Conservation (phyloP, 35 echinoderm and acorn worm genomes). For the Apostichopus parvimensis region DNA sequence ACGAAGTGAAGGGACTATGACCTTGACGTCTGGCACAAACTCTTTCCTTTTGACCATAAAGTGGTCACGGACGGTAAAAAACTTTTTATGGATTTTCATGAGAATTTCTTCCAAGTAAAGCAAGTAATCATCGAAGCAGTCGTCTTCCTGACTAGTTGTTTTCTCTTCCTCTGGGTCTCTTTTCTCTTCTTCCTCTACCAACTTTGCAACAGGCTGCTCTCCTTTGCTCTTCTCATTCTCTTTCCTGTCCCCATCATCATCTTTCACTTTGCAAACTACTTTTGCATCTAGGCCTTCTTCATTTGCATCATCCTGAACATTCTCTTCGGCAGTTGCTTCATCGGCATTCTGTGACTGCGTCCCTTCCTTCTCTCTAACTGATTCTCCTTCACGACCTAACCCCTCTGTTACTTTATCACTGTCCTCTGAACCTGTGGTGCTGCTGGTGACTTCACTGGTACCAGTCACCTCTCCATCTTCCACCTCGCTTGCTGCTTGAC, state of each 20-base stretch:
- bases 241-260: conserved; percentile 1
- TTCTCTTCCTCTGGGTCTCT: conserved; percentile 29
- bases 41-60: conserved; percentile 41
- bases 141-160: conserved; percentile 36
- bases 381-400: neutral
- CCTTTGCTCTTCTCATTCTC: conserved; percentile 6
- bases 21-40: conserved; percentile 78
- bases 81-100: conserved; percentile 67
- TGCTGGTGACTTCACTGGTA: conserved; percentile 13
- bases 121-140: conserved; percentile 82
- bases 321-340: neutral
- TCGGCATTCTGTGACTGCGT: neutral
- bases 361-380: neutral
- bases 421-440: neutral
- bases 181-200: conserved; percentile 19
- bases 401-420: neutral
- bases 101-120: conserved; percentile 83
- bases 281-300: neutral
- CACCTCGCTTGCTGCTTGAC: neutral
- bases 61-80: conserved; percentile 68
- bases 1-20: conserved; percentile 65
- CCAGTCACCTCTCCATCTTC: neutral
- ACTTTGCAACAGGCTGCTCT: neutral
- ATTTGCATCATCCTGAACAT: neutral
- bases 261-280: neutral